A percentile compares a stretch with the other conserved stretches of the same genome.
Conservation (phyloP, 2,113 vertebrate genomes). For the Hippoglossus stenolepis region DNA sequence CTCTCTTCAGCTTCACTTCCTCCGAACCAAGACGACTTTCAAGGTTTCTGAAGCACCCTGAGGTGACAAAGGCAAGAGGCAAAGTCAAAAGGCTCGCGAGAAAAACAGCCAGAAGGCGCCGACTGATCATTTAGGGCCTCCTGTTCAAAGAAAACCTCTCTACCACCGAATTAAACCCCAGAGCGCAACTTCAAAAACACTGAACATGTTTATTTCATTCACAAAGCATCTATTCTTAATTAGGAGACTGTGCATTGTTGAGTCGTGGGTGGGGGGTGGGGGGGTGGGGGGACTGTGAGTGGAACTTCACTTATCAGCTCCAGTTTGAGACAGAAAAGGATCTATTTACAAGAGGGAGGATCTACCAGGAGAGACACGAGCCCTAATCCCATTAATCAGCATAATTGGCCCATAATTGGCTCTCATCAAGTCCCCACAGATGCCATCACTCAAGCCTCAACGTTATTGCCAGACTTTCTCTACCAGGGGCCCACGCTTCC, state of each 20-base stretch:
- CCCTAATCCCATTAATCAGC: constrained; percentile 76
- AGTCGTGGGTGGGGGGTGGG: background rate
- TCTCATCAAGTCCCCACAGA: constrained; percentile 69
- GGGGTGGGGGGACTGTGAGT: background rate
- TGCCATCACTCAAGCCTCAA: constrained; percentile 64
- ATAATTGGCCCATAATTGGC: constrained; percentile 74
- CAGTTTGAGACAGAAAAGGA: constrained; percentile 41
- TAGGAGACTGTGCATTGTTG: constrained; percentile 1
- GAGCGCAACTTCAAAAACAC: background rate
- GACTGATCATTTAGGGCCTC: constrained; percentile 26
- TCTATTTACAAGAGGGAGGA: constrained; percentile 56
- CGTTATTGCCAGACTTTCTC: constrained; percentile 27
- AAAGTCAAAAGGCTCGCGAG: too few species aligned
- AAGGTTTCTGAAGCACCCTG: too few species aligned
- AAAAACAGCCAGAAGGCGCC: constrained; percentile 20
- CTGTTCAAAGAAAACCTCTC: background rate
- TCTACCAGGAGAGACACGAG: constrained; percentile 55
- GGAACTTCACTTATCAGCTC: constrained; percentile 26
- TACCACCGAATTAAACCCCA: background rate
- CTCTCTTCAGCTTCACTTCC: too few species aligned
- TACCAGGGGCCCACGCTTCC: constrained; percentile 20
- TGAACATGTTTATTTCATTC: constrained; percentile 25
- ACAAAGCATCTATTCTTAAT: constrained; percentile 11
- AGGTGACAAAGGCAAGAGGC: too few species aligned
- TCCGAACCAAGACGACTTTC: too few species aligned